Evolutionary conservation across 2,797 vertebrate species (phyloP), one percentile per base, ranked within the genome.

Genomic region (Dipus sagitta): DNA sequence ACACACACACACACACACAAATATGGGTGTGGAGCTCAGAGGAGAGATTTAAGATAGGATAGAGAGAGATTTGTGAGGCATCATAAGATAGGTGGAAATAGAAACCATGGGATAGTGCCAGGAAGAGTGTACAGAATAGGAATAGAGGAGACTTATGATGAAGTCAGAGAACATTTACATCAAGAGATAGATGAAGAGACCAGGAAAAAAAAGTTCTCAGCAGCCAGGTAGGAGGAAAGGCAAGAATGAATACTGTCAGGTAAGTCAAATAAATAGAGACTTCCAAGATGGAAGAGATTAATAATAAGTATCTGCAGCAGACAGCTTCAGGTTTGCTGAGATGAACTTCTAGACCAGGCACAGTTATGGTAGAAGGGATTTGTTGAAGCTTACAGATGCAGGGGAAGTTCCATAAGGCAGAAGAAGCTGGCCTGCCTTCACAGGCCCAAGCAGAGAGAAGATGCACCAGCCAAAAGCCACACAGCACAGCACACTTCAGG

Each of bases 221-320:
- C 7, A 82, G 60, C 6, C 71, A 72, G 7, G 70, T 58, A 83
- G n/a, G n/a, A 84, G 76, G 72, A 74, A 88, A 70, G 64, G 24
- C 8, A 77, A 47, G 30, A 77, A 52, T 80, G 58, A 68, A 11
- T 24, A 30, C 28, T 86, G 10, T 72, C 80, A 60, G 15, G 24
- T 62, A 95, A 88, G n/a, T 83, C 34, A 88, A 94, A 68, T 26
- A 62, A 64, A 71, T 47, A 89, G 38, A 71, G 2, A 81, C 87
- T 88, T 92, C 54, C 52, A 86, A 83, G 75, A 75, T 62, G 77
- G 78, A 23, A 67, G 32, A 87, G 23, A 75, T 76, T 83, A 90
- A 80, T 71, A 90, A 70, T 38, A 38, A 38, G 38, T 38, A 38
- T 38, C 38, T 38, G 38, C 6, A 38, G 38, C 38, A 38, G 38